phyloP scores from a whole-genome alignment of 2,797 vertebrate genomes.

The Podarcis lilfordi region DNA sequence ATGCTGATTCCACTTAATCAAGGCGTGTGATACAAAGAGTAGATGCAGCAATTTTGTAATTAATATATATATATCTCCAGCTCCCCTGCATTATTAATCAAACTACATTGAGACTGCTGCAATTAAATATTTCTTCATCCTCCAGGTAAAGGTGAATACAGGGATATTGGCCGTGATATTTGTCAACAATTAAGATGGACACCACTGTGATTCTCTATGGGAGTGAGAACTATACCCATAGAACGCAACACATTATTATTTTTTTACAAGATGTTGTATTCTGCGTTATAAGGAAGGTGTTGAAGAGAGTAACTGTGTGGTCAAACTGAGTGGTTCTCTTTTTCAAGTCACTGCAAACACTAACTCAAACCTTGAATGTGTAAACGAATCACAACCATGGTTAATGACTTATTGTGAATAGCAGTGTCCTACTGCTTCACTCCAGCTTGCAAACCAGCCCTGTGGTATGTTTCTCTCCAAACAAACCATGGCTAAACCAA shows the following conservation, averaged over 20 bases:
- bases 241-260: background rate
- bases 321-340: no score
- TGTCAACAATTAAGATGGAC: background rate
- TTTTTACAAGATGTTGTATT: background rate
- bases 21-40: background rate
- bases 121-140: constrained; percentile 13
- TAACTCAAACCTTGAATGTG: background rate
- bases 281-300: background rate
- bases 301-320: no score
- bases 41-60: constrained; percentile 18
- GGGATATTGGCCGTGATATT: background rate
- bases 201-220: background rate
- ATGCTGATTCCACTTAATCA: constrained; percentile 27
- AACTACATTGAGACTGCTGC: background rate
- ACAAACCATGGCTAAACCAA: no score
- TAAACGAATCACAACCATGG: background rate
- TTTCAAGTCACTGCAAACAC: background rate
- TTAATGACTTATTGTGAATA: no score
- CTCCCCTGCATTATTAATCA: constrained; percentile 21
- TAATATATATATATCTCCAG: constrained; percentile 10
- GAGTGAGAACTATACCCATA: background rate
- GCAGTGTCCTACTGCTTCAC: no score
- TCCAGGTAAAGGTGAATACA: constrained; percentile 5
- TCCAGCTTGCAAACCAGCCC: no score
- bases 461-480: no score